Evolutionary conservation across 2,113 vertebrate species (phyloP).

Genomic region (Lates calcarifer): DNA sequence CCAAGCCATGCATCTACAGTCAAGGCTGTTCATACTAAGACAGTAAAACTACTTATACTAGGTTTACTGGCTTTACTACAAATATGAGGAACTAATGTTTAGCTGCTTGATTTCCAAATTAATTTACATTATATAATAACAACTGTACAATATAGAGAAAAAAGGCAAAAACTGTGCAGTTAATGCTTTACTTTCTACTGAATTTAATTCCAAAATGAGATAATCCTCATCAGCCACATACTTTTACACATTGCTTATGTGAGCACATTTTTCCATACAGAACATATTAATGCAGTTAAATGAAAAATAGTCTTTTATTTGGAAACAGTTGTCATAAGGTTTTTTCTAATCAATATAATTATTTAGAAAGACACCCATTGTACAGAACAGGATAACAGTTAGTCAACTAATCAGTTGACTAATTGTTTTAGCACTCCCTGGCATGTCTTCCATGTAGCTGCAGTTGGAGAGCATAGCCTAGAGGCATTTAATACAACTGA

Average conservation of each 20-base stretch:
- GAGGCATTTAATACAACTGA: too few species aligned
- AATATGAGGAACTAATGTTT: not conserved
- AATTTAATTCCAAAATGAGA: not conserved
- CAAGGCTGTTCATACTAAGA: not conserved
- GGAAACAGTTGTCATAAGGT: not conserved
- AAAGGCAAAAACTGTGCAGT: not conserved
- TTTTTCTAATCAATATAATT: too few species aligned
- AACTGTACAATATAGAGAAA: not conserved
- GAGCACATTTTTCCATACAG: too few species aligned
- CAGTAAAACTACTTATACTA: not conserved
- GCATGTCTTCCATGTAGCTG: too few species aligned
- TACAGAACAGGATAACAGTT: too few species aligned
- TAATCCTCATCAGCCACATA: not conserved
- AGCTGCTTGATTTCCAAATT: not conserved
- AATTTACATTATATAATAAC: not conserved
- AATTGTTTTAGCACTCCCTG: too few species aligned
- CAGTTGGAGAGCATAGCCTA: not conserved
- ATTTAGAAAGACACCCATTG: too few species aligned
- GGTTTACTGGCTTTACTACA: not conserved
- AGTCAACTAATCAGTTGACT: too few species aligned
- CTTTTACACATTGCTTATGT: too few species aligned
- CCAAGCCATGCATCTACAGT: not conserved
- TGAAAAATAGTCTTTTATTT: too few species aligned
- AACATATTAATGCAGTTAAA: not conserved
- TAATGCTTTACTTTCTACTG: not conserved